Conservation (phyloP, 1,140 invertebrate genomes). For the Drosophila biarmipes region DNA sequence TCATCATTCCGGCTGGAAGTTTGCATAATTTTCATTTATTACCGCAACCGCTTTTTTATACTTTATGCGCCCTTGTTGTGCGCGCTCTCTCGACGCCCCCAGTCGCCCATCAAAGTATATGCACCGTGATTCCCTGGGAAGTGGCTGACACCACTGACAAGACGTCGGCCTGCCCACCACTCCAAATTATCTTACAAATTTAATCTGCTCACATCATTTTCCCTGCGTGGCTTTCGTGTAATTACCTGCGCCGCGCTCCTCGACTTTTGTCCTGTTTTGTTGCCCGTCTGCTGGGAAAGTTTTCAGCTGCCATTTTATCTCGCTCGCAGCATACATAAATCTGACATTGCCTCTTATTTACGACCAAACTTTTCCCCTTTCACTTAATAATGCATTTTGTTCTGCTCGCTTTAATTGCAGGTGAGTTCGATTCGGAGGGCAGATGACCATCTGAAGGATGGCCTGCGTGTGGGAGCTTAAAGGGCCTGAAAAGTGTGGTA, state of each 20-base stretch:
- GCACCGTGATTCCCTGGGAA: constrained; percentile 52
- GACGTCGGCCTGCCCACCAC: constrained; percentile 33
- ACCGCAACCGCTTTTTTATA: constrained; percentile 64
- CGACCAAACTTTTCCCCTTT: constrained; percentile 32
- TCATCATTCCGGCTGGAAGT: constrained; percentile 77
- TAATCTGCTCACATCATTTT: constrained; percentile 82
- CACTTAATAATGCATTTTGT: constrained; percentile 54
- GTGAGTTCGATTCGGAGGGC: constrained; percentile 51
- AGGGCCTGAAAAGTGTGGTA: constrained; percentile 11
- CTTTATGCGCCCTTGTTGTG: constrained; percentile 43
- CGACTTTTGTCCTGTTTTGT: constrained; percentile 13
- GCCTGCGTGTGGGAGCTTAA: not conserved
- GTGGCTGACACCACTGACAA: constrained; percentile 31
- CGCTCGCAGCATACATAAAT: constrained; percentile 22
- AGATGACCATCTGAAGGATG: constrained; percentile 5
- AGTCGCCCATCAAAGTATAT: constrained; percentile 57
- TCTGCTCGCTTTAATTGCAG: constrained; percentile 54
- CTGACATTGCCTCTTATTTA: constrained; percentile 25
- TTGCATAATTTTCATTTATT: constrained; percentile 82
- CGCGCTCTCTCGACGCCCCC: constrained; percentile 31
- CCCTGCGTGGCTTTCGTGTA: constrained; percentile 72
- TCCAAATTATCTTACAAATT: constrained; percentile 82
- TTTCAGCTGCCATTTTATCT: constrained; percentile 54
- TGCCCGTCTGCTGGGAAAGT: constrained; percentile 54
- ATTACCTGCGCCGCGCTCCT: constrained; percentile 59